Conservation (phyloP, 2,113 vertebrate genomes). For the Nematolebias whitei region DNA sequence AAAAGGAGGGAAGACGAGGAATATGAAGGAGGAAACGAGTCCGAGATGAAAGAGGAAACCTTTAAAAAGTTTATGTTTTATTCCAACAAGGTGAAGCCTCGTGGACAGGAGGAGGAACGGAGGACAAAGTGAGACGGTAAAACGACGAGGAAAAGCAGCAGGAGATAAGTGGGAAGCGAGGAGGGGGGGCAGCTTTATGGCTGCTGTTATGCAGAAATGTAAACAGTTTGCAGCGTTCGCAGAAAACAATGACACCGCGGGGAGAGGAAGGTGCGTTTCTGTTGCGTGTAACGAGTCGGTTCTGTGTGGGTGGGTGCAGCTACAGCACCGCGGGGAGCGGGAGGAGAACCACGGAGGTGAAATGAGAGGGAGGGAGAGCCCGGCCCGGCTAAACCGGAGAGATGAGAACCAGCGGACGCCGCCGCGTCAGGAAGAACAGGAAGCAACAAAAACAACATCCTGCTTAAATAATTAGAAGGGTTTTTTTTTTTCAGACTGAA, state of each 20-base stretch:
- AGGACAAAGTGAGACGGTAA: conserved; percentile 27
- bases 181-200: conserved; percentile 64
- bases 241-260: conserved; percentile 78
- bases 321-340: conserved; percentile 68
- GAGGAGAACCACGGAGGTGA: conserved; percentile 63
- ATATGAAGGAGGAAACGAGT: conserved; percentile 47
- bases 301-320: conserved; percentile 57
- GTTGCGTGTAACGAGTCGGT: conserved; percentile 8
- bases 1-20: conserved; percentile 47
- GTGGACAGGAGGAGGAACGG: conserved; percentile 29
- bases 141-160: conserved; percentile 13
- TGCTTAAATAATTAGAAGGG: conserved; percentile 11
- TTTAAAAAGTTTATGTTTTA: conserved; percentile 45
- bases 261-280: conserved; percentile 63
- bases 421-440: conserved; percentile 24
- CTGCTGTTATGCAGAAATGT: conserved; percentile 79
- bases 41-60: conserved; percentile 60
- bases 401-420: conserved; percentile 4
- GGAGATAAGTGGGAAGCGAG: conserved; percentile 2
- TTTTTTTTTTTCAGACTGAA: no score
- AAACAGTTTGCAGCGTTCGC: conserved; percentile 78
- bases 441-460: background rate
- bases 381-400: no score
- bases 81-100: background rate
- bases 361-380: conserved; percentile 50